Conservation (phyloP, 2,113 vertebrate genomes). For the Narcine bancroftii region DNA sequence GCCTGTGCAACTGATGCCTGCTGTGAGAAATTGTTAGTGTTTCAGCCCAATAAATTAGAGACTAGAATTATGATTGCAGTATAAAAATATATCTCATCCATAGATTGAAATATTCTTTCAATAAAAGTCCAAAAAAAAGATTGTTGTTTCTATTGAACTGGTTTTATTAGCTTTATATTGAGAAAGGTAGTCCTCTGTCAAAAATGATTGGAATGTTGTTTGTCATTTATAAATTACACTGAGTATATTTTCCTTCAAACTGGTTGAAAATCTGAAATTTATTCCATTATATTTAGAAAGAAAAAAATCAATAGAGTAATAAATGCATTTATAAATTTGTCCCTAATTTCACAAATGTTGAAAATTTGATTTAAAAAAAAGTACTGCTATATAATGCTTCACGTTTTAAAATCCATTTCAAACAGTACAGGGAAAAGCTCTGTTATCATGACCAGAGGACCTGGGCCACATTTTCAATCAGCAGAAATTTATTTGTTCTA, state of each 20-base stretch:
- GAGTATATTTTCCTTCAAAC: not conserved
- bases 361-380: not conserved
- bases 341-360: not conserved
- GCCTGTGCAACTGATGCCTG: not conserved
- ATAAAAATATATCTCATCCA: not conserved
- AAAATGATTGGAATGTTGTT: not conserved
- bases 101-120: not conserved
- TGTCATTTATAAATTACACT: not conserved
- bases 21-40: too few relatives aligned
- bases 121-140: not conserved
- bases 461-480: not conserved
- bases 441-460: not conserved
- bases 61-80: not conserved
- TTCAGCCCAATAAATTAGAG: not conserved
- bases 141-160: not conserved
- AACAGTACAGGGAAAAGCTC: not conserved
- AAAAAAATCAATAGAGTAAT: not conserved
- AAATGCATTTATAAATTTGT: not conserved
- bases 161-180: not conserved
- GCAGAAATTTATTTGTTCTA: not conserved
- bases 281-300: not conserved
- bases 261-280: not conserved
- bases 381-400: not conserved
- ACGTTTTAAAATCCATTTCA: not conserved
- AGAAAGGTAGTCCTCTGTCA: not conserved